Percentiles rank a stretch among this genome's conserved stretches.
Evolutionary conservation across 2,797 vertebrate species (phyloP).

Genomic region (Petrocephalus schoutedeni): DNA sequence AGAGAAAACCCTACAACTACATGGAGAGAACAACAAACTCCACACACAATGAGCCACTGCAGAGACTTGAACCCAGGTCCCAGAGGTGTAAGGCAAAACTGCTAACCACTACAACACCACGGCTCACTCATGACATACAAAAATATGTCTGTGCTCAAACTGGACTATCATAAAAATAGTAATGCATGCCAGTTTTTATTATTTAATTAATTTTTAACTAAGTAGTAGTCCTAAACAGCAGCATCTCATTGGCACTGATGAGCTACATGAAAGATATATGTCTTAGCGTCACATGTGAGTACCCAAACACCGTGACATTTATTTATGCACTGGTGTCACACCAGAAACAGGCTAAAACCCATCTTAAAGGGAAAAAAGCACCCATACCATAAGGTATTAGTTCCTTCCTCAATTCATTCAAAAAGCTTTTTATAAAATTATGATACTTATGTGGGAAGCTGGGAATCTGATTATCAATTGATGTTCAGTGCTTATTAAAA

Average conservation of each 20-base stretch:
- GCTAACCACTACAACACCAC: too few relatives aligned
- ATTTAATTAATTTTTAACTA: background rate
- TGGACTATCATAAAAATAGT: background rate
- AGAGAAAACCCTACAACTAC: too few relatives aligned
- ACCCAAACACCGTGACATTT: background rate
- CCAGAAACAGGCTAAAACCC: background rate
- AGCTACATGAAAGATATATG: background rate
- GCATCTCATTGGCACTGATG: background rate
- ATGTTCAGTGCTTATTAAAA: background rate
- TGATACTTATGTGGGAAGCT: background rate
- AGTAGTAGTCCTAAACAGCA: background rate
- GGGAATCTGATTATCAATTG: background rate
- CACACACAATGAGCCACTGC: too few relatives aligned
- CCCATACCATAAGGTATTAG: background rate
- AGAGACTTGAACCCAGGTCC: too few relatives aligned
- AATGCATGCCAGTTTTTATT: background rate
- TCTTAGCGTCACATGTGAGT: background rate
- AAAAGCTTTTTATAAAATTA: background rate
- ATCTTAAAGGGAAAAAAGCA: background rate
- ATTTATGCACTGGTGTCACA: background rate
- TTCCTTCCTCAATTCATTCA: background rate
- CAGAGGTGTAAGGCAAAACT: too few relatives aligned
- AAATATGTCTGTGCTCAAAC: background rate
- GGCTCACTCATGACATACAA: background rate
- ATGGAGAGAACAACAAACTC: too few relatives aligned